phyloP scores from a whole-genome alignment of 2,888 invertebrate species.

The Melanostoma scalare region DNA sequence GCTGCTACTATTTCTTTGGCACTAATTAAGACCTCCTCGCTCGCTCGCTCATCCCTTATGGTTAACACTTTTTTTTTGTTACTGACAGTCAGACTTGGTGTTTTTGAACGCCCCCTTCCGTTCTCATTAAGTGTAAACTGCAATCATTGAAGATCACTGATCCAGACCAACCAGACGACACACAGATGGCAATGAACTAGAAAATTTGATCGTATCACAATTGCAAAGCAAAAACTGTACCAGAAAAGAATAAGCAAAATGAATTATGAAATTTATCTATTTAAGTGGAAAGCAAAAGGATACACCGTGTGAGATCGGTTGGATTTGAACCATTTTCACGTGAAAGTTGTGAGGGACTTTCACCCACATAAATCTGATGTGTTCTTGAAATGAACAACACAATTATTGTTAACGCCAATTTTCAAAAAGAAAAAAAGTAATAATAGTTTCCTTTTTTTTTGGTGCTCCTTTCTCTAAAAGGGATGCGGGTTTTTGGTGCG shows the following conservation, averaged over 20 bases:
- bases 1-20: conserved; percentile 19
- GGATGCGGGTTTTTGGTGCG: conserved; percentile 50
- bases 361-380: conserved; percentile 67
- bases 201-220: conserved; percentile 36
- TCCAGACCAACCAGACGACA: not conserved
- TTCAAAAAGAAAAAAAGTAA: conserved; percentile 19
- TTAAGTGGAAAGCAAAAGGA: conserved; percentile 56
- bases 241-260: conserved; percentile 7
- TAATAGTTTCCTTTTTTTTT: conserved; percentile 27
- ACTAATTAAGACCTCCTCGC: conserved; percentile 66
- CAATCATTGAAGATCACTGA: conserved; percentile 49
- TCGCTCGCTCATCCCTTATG: conserved; percentile 33
- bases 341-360: conserved; percentile 51
- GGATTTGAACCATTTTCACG: conserved; percentile 35
- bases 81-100: not conserved
- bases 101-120: conserved; percentile 59
- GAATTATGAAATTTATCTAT: conserved; percentile 49
- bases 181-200: conserved; percentile 59
- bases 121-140: not conserved
- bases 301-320: conserved; percentile 17
- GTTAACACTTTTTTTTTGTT: conserved; percentile 50
- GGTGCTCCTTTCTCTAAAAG: conserved; percentile 16
- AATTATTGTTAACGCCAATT: conserved; percentile 41
- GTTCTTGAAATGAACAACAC: conserved; percentile 10
- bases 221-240: conserved; percentile 3